Conservation (phyloP, 2,113 vertebrate species). For the Colossoma macropomum region DNA sequence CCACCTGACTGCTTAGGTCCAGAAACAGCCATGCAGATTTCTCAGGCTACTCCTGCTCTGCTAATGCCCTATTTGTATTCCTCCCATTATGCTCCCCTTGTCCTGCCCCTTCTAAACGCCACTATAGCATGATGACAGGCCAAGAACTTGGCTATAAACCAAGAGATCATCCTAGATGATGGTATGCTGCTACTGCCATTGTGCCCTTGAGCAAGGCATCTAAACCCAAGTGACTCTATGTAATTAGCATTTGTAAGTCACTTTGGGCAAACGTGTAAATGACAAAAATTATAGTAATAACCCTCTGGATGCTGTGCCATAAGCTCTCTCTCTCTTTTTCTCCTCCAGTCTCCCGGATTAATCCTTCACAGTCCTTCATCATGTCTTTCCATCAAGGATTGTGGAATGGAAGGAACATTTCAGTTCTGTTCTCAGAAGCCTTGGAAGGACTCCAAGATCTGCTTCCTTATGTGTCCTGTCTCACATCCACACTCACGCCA, state of each 20-base stretch:
- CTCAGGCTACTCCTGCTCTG: neutral
- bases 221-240: neutral
- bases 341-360: slow-evolving; percentile 47
- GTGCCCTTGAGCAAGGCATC: neutral
- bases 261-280: slow-evolving; percentile 34
- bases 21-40: neutral
- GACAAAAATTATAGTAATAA: neutral
- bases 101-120: neutral
- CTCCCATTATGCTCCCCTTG: neutral
- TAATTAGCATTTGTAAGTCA: slow-evolving; percentile 5
- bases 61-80: slow-evolving; percentile 1
- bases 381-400: slow-evolving; percentile 63
- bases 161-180: neutral
- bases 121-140: neutral
- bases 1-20: neutral
- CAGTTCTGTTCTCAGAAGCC: slow-evolving; percentile 51
- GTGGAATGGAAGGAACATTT: slow-evolving; percentile 63
- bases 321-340: neutral
- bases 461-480: slow-evolving; percentile 66
- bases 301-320: neutral
- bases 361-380: slow-evolving; percentile 63
- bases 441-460: slow-evolving; percentile 59
- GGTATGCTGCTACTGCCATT: neutral
- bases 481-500: slow-evolving; percentile 49
- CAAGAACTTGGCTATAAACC: neutral